Conservation (phyloP, 2,113 vertebrate genomes). For the Leuciscus idus region DNA sequence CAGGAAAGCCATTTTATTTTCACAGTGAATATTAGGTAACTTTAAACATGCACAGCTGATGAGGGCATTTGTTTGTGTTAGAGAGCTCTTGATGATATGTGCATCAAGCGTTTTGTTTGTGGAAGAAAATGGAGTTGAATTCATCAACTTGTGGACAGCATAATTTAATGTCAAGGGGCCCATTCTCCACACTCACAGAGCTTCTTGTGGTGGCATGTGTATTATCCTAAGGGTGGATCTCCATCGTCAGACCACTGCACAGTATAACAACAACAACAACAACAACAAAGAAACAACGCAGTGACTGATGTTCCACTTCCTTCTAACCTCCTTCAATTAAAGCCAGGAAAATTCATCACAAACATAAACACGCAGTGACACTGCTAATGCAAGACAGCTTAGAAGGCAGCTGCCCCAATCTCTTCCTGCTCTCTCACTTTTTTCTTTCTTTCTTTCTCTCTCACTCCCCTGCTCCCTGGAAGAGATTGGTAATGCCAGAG, state of each 20-base stretch:
- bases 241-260: slow-evolving; percentile 45
- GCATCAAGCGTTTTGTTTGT: slow-evolving; percentile 64
- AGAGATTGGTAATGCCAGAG: slow-evolving; percentile 70
- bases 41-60: slow-evolving; percentile 64
- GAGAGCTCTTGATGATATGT: slow-evolving; percentile 62
- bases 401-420: slow-evolving; percentile 37
- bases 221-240: slow-evolving; percentile 47
- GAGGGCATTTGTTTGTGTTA: slow-evolving; percentile 68
- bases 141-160: slow-evolving; percentile 64
- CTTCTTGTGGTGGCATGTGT: slow-evolving; percentile 26
- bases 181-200: slow-evolving; percentile 47
- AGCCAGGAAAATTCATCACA: slow-evolving; percentile 60
- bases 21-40: slow-evolving; percentile 56
- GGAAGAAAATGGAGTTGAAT: slow-evolving; percentile 65
- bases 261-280: slow-evolving; percentile 3
- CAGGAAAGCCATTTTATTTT: slow-evolving; percentile 40
- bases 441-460: slow-evolving; percentile 31
- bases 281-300: slow-evolving; percentile 4
- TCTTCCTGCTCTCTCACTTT: slow-evolving; percentile 34
- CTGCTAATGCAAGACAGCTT: slow-evolving; percentile 30
- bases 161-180: slow-evolving; percentile 62
- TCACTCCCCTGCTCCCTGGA: slow-evolving; percentile 56
- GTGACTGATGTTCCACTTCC: slow-evolving; percentile 29
- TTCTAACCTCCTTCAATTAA: slow-evolving; percentile 47
- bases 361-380: slow-evolving; percentile 41